phyloP scores from a whole-genome alignment of 2,113 vertebrate genomes.

The Strix uralensis region DNA sequence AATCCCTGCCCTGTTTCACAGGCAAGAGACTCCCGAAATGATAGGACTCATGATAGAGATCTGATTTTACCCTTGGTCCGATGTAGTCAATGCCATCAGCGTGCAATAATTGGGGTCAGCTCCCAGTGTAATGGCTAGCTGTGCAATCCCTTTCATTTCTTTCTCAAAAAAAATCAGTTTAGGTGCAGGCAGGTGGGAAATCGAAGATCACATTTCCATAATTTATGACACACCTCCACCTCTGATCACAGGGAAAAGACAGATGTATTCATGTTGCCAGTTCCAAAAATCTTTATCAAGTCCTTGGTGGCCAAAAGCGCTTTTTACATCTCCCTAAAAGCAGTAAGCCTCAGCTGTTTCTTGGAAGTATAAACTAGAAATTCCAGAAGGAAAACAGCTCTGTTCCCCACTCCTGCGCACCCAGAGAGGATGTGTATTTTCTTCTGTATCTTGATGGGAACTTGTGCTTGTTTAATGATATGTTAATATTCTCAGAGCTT shows the following conservation, averaged over 20 bases:
- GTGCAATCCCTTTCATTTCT: neutral
- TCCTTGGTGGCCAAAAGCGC: neutral
- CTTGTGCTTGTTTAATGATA: neutral
- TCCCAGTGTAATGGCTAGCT: neutral
- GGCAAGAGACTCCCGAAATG: neutral
- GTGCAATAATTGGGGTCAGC: neutral
- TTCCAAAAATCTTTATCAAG: neutral
- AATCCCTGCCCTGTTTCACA: neutral
- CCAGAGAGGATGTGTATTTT: neutral
- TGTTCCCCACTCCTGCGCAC: neutral
- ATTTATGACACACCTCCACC: neutral
- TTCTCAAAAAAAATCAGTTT: neutral
- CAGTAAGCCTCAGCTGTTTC: neutral
- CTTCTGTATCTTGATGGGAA: neutral
- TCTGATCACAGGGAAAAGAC: neutral
- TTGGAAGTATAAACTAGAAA: neutral
- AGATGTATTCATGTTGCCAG: neutral
- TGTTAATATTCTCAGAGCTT: neutral
- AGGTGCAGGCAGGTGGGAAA: neutral
- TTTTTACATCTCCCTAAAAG: neutral
- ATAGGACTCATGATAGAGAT: neutral
- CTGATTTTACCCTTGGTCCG: neutral
- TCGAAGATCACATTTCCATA: neutral
- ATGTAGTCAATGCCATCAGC: neutral
- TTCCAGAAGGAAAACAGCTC: neutral